Base-by-base conservation (phyloP, 2,797 vertebrate species). In the Gymnocypris eckloni region DNA sequence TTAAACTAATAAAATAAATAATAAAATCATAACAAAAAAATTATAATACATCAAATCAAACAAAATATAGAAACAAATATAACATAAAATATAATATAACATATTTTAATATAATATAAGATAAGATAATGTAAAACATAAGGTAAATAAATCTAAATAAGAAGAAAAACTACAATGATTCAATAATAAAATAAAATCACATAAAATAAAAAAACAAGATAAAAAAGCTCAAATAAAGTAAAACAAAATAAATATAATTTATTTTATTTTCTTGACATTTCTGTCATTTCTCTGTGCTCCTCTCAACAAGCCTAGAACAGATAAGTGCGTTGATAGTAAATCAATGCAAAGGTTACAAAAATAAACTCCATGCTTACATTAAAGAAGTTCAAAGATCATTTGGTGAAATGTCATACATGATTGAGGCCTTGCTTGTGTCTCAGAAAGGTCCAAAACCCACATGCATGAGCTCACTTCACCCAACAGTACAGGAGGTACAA, bases 401-500 rank as follows among this genome's bases (percentile, higher is more conserved):
- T 28, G 81, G 85, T 87, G 70, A 77, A 69, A 81, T 48, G 33
- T 20, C 28, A 39, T 76, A 61, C 59, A 81, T 69, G 83, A 87
- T 71, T 54, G 77, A 73, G 78, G 48, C 69, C 85, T 85, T 72
- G 28, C 25, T 43, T 72, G 45, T 50, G 59, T 79, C 69, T 75
- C 25, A n/a, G 54, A 87, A 85, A 69, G 37, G 28, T 75, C 59
- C 41, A 48, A 83, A 83, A 85, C 54, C 71, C 82, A 83, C 81
- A 86, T 59, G 64, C 28, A 22, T 52, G 54, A 81, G 86, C 69
- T 73, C 45, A 69, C 67, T 54, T 78, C 79, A 83, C 84, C 59
- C 83, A 82, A 84, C 82, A 76, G 5, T 11, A 85, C 69, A 43
- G 84, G 45, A 89, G 56, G 75, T 76, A 71, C 56, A 80, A 83